phyloP scores from a whole-genome alignment of 92 coral and sea anemone species.

The Porites cylindrica region DNA sequence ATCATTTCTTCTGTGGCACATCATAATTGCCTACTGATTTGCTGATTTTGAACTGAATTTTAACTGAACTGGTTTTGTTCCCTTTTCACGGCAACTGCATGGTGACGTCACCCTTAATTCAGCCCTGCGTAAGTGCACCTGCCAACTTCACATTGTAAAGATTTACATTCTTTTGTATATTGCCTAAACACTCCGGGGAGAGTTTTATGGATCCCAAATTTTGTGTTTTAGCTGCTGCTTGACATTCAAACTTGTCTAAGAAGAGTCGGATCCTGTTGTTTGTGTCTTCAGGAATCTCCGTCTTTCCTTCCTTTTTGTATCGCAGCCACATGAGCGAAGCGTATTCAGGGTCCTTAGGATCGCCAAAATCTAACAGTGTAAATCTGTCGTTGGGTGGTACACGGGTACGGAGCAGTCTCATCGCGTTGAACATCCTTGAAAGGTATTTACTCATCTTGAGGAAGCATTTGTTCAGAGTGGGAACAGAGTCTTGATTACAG shows the following conservation, averaged over 20 bases:
- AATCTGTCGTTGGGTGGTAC: constrained; percentile 2
- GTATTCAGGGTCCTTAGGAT: constrained; percentile 30
- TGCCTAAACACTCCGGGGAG: constrained; percentile 4
- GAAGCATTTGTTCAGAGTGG: constrained; percentile 51
- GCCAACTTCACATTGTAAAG: constrained; percentile 43
- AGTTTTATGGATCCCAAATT: background rate
- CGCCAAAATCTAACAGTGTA: constrained; percentile 48
- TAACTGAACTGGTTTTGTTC: too few species aligned
- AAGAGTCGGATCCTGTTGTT: background rate
- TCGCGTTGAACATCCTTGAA: constrained; percentile 66
- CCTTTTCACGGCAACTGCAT: too few species aligned
- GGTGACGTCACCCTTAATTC: too few species aligned
- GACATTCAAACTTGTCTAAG: constrained; percentile 33
- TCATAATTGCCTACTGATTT: too few species aligned
- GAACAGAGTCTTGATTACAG: background rate
- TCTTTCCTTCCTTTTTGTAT: constrained; percentile 43
- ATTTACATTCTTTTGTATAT: constrained; percentile 53
- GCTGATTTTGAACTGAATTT: too few species aligned
- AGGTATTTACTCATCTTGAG: constrained; percentile 83
- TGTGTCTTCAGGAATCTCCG: constrained; percentile 18
- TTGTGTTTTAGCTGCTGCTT: background rate
- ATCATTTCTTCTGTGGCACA: too few species aligned
- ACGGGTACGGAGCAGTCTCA: constrained; percentile 37
- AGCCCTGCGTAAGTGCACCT: background rate
- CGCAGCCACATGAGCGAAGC: constrained; percentile 42